A percentile compares a stretch with the other conserved stretches of the same genome.
phyloP scores from a whole-genome alignment of 1,140 invertebrate species.

The Cherax quadricarinatus region DNA sequence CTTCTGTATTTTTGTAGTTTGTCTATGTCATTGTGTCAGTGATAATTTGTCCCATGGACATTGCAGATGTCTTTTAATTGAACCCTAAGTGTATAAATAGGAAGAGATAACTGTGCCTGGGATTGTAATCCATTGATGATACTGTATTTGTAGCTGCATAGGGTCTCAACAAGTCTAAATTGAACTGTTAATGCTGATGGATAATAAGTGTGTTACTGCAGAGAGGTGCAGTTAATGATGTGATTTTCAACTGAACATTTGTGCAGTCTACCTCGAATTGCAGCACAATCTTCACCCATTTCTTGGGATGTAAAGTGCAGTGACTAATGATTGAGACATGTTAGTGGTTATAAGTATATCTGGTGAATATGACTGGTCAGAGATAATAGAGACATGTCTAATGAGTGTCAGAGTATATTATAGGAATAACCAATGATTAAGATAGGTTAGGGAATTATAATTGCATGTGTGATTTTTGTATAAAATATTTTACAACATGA shows the following conservation, averaged over 20 bases:
- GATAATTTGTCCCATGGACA: conserved; percentile 16
- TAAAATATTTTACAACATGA: too few species aligned
- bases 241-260: neutral
- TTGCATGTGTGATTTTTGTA: too few species aligned
- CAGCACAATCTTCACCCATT: neutral
- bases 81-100: conserved; percentile 36
- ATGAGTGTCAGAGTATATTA: neutral
- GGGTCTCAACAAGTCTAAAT: neutral
- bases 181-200: neutral
- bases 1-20: conserved; percentile 27
- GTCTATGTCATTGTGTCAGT: conserved; percentile 20
- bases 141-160: neutral
- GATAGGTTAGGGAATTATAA: too few species aligned
- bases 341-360: neutral
- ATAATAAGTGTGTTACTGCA: neutral
- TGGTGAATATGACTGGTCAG: neutral
- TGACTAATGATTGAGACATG: neutral
- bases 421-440: neutral
- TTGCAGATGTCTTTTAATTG: neutral
- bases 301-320: neutral
- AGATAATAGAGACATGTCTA: neutral
- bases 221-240: neutral
- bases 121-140: conserved; percentile 2
- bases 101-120: conserved; percentile 28
- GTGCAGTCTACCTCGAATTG: neutral